Evolutionary conservation across 1,140 invertebrate species (phyloP).

Genomic region (Drosophila novamexicana): DNA sequence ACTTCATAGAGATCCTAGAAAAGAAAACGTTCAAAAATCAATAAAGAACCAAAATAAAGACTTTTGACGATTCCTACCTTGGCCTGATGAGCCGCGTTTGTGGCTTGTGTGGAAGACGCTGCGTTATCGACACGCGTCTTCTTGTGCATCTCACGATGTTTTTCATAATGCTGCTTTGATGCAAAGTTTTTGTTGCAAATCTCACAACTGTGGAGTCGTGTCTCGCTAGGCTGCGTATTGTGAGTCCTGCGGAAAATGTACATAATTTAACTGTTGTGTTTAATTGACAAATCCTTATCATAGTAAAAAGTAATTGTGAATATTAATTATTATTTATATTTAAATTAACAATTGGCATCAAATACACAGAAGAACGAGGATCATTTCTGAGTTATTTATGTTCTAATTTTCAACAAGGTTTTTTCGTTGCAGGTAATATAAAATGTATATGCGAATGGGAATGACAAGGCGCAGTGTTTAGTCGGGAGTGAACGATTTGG

Average conservation of each 20-base stretch:
- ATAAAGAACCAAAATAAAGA: background rate
- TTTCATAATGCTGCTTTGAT: slow-evolving; percentile 88
- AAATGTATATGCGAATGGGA: too few species aligned
- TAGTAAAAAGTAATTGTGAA: background rate
- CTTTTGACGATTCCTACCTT: slow-evolving; percentile 20
- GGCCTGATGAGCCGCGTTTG: slow-evolving; percentile 1
- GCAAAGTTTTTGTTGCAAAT: slow-evolving; percentile 90
- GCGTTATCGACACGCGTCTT: slow-evolving; percentile 39
- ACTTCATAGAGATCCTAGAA: slow-evolving; percentile 30
- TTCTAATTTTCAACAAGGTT: too few species aligned
- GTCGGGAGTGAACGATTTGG: too few species aligned
- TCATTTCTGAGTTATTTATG: too few species aligned
- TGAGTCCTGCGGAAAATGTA: slow-evolving; percentile 57
- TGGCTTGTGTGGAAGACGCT: slow-evolving; percentile 2
- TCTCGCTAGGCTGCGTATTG: slow-evolving; percentile 86
- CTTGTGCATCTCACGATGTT: slow-evolving; percentile 85
- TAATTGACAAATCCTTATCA: too few species aligned
- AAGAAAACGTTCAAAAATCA: background rate
- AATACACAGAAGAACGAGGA: too few species aligned
- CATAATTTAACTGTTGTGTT: background rate
- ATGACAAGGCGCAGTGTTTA: too few species aligned
- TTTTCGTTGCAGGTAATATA: too few species aligned
- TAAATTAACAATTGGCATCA: too few species aligned
- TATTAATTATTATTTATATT: too few species aligned
- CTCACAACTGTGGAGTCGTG: slow-evolving; percentile 88